phyloP scores from a whole-genome alignment of 1,140 invertebrate genomes.

The Tetranychus urticae region DNA sequence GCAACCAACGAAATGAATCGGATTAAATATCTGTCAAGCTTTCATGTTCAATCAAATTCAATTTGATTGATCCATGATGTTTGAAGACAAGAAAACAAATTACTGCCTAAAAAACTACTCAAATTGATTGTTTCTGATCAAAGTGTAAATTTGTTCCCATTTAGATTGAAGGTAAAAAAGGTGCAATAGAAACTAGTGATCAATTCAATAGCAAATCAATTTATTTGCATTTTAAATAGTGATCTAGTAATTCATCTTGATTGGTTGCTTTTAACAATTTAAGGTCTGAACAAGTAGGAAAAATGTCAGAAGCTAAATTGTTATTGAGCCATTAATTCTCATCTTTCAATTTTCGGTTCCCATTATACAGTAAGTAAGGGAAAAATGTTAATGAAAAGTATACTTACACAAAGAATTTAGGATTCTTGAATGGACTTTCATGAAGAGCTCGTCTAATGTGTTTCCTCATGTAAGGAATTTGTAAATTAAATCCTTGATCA shows the following conservation, averaged over 20 bases:
- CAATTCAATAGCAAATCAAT: neutral
- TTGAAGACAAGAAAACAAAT: too few relatives aligned
- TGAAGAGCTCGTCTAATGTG: neutral
- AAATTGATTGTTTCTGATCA: too few relatives aligned
- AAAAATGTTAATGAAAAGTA: neutral
- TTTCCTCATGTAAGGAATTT: slow-evolving; percentile 5
- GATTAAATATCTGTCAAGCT: too few relatives aligned
- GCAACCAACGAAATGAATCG: too few relatives aligned
- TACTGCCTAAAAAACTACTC: too few relatives aligned
- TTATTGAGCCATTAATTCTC: neutral
- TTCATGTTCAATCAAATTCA: too few relatives aligned
- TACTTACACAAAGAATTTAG: neutral
- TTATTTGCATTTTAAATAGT: neutral
- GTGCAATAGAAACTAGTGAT: too few relatives aligned
- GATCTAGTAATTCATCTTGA: neutral
- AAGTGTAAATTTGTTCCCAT: too few relatives aligned
- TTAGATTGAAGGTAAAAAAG: too few relatives aligned
- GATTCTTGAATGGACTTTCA: neutral
- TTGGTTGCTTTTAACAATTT: neutral
- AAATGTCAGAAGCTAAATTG: neutral
- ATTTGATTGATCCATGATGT: too few relatives aligned
- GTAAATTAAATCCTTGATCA: neutral
- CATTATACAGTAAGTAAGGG: neutral
- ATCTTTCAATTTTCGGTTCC: neutral
- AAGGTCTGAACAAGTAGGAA: neutral